phyloP scores from a whole-genome alignment of 2,113 vertebrate species.

The Trogon melanurus region DNA sequence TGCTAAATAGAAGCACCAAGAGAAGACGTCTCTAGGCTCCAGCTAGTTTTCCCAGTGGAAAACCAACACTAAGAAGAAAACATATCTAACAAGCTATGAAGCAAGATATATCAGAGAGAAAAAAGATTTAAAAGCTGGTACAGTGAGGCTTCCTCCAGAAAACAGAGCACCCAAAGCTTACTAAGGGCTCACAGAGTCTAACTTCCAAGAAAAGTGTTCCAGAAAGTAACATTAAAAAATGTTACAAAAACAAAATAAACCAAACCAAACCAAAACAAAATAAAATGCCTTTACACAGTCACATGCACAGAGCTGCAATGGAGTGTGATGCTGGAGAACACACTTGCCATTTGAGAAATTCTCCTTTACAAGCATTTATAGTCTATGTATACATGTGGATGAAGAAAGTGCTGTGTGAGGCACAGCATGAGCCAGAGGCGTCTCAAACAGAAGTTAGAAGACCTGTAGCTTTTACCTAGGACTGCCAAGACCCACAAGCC shows the following conservation, averaged over 20 bases:
- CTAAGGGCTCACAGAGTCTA: background rate
- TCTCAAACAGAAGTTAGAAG: background rate
- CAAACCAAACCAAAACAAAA: background rate
- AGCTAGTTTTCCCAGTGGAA: background rate
- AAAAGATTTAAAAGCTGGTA: background rate
- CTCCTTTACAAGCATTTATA: background rate
- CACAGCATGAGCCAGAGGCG: background rate
- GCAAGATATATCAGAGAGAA: background rate
- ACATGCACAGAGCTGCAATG: background rate
- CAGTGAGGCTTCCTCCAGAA: background rate
- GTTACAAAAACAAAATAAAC: too few relatives aligned
- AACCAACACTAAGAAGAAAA: background rate
- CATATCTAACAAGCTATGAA: background rate
- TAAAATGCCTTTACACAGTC: background rate
- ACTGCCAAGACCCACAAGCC: background rate
- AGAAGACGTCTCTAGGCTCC: background rate
- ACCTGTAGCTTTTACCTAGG: background rate
- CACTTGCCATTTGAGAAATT: background rate
- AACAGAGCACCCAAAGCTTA: background rate
- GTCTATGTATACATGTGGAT: background rate
- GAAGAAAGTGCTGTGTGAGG: background rate
- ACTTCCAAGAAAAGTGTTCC: background rate
- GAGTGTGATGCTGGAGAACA: background rate
- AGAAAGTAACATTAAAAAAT: background rate
- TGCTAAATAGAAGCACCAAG: background rate